A percentile compares a stretch with the other conserved stretches of the same genome.
Conservation (phyloP, 2,797 vertebrate species). For the Hafferia zeledoni region DNA sequence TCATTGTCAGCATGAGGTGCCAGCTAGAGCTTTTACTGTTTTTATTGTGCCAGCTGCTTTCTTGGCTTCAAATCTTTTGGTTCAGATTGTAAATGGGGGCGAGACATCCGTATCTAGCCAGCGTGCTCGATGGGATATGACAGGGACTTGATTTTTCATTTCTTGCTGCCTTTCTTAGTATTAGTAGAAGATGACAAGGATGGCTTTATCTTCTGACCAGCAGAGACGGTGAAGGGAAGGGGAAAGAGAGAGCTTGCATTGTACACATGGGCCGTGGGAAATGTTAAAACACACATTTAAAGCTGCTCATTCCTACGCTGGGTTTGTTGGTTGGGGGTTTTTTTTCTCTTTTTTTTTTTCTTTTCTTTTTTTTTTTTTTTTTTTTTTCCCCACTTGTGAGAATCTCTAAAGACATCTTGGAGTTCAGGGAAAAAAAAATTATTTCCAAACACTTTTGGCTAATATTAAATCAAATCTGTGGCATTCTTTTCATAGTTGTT, state of each 20-base stretch:
- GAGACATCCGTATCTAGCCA: conserved; percentile 80
- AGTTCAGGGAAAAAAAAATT: not conserved
- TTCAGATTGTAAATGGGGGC: conserved; percentile 83
- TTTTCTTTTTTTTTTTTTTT: too few species aligned
- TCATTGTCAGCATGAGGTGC: conserved; percentile 79
- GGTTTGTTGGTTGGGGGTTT: not conserved
- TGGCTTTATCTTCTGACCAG: conserved; percentile 65
- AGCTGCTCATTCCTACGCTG: not conserved
- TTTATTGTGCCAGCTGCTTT: conserved; percentile 85
- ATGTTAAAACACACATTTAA: not conserved
- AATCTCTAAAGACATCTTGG: not conserved
- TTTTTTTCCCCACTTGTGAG: not conserved
- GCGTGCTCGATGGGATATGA: conserved; percentile 77
- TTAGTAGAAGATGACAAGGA: conserved; percentile 72
- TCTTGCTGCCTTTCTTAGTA: conserved; percentile 68
- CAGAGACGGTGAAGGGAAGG: not conserved
- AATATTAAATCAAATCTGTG: not conserved
- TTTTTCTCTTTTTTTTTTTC: too few species aligned
- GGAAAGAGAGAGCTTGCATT: not conserved
- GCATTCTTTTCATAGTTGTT: not conserved
- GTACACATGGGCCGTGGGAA: not conserved
- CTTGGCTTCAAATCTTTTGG: conserved; percentile 80
- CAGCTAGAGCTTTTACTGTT: conserved; percentile 82
- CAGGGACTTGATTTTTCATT: conserved; percentile 73
- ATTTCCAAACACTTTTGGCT: not conserved